Percentiles rank a stretch among this genome's conserved stretches.
These are phyloP conservation scores for Scopus umbretta DNA, from an alignment of 2,113 vertebrate species.

Conservation along the genomic window DNA sequence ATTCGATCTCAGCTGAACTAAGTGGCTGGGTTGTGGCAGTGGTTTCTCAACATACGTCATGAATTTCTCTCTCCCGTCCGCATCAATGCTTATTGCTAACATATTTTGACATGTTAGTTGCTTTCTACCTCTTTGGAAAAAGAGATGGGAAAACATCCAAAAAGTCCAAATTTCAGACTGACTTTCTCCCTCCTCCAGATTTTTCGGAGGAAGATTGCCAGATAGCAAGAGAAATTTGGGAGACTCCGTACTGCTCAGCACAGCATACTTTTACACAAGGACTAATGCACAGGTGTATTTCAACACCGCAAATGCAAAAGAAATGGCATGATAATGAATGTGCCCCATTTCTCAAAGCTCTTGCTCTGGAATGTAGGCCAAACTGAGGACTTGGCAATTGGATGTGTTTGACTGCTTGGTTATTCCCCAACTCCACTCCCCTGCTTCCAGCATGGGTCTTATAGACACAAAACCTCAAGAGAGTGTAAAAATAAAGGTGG, in stretches of 20 bases:
- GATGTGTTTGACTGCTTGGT: neutral
- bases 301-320: neutral
- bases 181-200: neutral
- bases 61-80: neutral
- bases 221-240: neutral
- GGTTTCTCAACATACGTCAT: neutral
- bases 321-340: neutral
- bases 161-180: neutral
- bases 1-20: neutral
- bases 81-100: neutral
- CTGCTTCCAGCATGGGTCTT: neutral
- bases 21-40: neutral
- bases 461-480: neutral
- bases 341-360: neutral
- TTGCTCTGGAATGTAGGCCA: neutral
- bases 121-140: neutral
- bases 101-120: neutral
- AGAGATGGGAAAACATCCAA: neutral
- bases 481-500: neutral
- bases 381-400: neutral
- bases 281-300: neutral
- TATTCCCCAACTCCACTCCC: neutral
- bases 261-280: neutral
- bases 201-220: neutral
- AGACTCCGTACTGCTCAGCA: neutral